Evolutionary conservation across 2,888 invertebrate genomes (phyloP).

Genomic region (Druceiella hillmani): DNA sequence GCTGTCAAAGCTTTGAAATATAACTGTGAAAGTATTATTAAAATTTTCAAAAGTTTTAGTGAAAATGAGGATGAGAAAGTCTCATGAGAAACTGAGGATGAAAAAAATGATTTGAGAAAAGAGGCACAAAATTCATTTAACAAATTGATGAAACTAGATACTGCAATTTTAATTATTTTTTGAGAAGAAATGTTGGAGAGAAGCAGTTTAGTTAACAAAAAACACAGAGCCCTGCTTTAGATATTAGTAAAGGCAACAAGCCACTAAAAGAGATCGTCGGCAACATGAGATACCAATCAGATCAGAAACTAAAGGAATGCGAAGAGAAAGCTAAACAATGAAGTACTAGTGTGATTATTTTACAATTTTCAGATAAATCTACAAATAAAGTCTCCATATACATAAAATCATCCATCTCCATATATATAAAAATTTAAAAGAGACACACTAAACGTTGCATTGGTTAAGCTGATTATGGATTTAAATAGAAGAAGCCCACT

Average conservation of each 20-base stretch:
- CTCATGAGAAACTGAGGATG: conserved; percentile 1
- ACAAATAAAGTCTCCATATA: no score
- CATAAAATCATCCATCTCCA: no score
- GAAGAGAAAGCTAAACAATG: no score
- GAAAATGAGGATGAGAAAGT: conserved; percentile 18
- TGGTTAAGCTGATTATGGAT: no score
- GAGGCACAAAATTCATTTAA: conserved; percentile 18
- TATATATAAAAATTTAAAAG: no score
- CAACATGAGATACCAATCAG: no score
- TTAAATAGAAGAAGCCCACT: no score
- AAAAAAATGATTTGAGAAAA: conserved; percentile 18
- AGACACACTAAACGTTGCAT: no score
- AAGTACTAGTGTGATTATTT: no score
- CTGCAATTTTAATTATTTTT: conserved; percentile 4
- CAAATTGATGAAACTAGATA: conserved; percentile 16
- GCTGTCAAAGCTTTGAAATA: conserved; percentile 16
- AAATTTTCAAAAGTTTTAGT: conserved; percentile 12
- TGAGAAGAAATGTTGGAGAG: conserved; percentile 3
- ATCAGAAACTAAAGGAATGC: no score
- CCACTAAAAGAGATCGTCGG: no score
- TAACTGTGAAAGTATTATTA: conserved; percentile 12
- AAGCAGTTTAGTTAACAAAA: conserved; percentile 16
- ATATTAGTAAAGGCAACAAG: conserved; percentile 26
- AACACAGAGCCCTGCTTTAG: conserved; percentile 16
- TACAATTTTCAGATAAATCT: no score